Evolutionary conservation across 2,797 vertebrate genomes (phyloP), one percentile per base, ranked within the genome.

Genomic region (Phaenicophaeus curvirostris): DNA sequence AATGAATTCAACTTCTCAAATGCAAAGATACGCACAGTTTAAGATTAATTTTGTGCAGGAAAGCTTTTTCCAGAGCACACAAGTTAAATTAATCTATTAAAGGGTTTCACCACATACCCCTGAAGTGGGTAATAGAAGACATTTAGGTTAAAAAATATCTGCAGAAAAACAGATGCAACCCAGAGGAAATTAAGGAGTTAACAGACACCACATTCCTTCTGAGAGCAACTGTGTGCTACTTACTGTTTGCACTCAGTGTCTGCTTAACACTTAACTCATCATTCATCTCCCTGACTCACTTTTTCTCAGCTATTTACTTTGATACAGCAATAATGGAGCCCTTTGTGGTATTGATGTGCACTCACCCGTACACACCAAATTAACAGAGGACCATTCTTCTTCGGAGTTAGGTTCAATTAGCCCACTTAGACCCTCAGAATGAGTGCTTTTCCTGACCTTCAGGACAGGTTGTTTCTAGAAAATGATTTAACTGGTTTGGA

Each of bases 301-400:
- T 97, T 97, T 96, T 95, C 90, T 80, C 87, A 82, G 87, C 96
- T 97, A 87, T 98, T 98, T 98, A 95, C 92, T 89, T 94, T 97
- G 97, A 98, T 98, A 98, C 97, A 97, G 97, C 97, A 95, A 93
- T 98, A 98, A 98, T 97, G 97, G 97, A 94, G 87, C 83, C 96
- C 96, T 98, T 98, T 98, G 97, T 98, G 96, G 93, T 67, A 62
- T 90, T 95, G 98, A 95, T 30, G 41, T 92, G 95, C 95, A 94
- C 95, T 97, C 97, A 97, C 93, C 97, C 95, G 42, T 89, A 95
- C 87, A 94, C 77, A 85, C 95, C 68, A 96, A 96, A 96, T 97
- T 74, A 96, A 96, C 87, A 94, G 89, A 93, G 59, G 51, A 72
- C 51, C 63, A 96, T 94, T 97, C 93, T 97, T 98, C 96, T 97